These are phyloP conservation scores for Bombus terrestris DNA, from an alignment of 1,140 invertebrate genomes.

Conservation along the genomic window DNA sequence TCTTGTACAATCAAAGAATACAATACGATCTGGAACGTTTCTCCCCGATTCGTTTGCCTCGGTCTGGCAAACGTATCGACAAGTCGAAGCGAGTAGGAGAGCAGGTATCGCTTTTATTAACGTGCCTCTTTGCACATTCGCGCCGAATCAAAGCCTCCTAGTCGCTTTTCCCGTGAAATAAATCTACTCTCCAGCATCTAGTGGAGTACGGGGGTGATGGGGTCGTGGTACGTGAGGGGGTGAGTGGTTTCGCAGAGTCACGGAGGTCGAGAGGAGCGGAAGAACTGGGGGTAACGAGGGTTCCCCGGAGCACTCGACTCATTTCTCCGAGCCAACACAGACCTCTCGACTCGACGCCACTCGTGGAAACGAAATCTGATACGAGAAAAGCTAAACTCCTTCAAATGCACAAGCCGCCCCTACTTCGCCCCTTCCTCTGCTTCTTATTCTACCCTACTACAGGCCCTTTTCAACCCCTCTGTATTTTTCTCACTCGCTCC, in stretches of 20 bases:
- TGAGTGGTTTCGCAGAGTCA: conserved; percentile 12
- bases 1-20: neutral
- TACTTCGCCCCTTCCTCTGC: conserved; percentile 36
- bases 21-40: neutral
- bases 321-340: conserved; percentile 75
- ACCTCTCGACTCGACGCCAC: conserved; percentile 75
- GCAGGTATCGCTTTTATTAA: conserved; percentile 1
- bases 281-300: conserved; percentile 40
- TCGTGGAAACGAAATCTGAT: conserved; percentile 77
- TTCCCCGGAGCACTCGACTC: conserved; percentile 73
- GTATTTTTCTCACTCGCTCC: conserved; percentile 8
- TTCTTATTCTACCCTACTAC: conserved; percentile 34
- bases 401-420: conserved; percentile 72
- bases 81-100: no score
- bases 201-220: neutral
- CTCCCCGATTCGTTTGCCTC: neutral
- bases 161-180: conserved; percentile 38
- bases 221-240: neutral
- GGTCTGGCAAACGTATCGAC: neutral
- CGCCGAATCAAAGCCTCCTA: conserved; percentile 23
- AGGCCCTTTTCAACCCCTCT: conserved; percentile 23
- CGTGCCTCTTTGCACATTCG: conserved; percentile 10
- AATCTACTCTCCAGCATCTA: conserved; percentile 52
- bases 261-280: conserved; percentile 41
- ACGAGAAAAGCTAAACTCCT: conserved; percentile 78